Base-by-base conservation (phyloP, 2,797 vertebrate species). In the Mus minutoides region DNA sequence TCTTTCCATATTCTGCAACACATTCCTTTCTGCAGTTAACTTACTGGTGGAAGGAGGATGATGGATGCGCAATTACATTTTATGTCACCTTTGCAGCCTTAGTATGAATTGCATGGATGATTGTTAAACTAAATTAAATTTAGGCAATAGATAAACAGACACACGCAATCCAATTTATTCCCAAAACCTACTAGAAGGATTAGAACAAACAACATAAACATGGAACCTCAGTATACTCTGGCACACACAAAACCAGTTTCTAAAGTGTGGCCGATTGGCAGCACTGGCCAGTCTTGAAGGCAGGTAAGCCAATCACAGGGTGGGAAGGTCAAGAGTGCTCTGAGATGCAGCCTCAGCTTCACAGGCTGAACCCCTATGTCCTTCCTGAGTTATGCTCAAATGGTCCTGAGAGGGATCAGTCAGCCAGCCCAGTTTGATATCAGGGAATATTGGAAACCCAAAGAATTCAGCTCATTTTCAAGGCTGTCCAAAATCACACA, bases 121-220 rank as follows among this genome's bases (percentile, higher is more conserved):
- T 49, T 37, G n/a, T 67, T 83, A 75, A 92, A 52, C 62, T 69
- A 16, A 91, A 90, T 76, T 94, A 52, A 88, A 89, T 88, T 90
- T 80, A 87, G 37, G 37, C 16, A 16, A 37, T 24, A 52, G 17
- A 37, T 46, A 96, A 93, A 83, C 17, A 92, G 21, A 92, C 11
- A 17, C 31, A 75, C 29, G 6, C 31, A 94, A 95, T 91, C 40
- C 22, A 69, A 24, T 82, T 29, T 64, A 80, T 29, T 58, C 73
- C 40, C 62, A 29, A 31, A 52, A 82, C 83, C 75, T 94, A 60
- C 43, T 56, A 91, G 56, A 91, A 10, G 49, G 26, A 94, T 86
- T 62, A 87, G 84, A 73, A 43, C 56, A 13, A 52, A 85, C 26
- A 75, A 21, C 17, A 34, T 87, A 46, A 73, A 73, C 56, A 46